These are phyloP conservation scores for Biston stratarius DNA, from an alignment of 2,888 invertebrate species.

Conservation along the genomic window DNA sequence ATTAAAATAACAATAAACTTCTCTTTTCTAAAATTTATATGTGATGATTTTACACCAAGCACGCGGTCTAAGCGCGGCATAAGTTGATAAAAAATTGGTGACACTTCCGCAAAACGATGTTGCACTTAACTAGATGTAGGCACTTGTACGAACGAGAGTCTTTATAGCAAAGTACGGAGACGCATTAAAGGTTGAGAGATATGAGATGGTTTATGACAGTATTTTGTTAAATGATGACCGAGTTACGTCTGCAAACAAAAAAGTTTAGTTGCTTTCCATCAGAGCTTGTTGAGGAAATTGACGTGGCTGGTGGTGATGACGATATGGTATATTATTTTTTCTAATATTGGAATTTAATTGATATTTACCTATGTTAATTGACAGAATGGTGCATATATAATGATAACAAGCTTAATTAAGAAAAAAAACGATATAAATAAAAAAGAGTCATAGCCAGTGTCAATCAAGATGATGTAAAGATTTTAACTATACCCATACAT, in stretches of 20 bases:
- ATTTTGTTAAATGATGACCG: constrained; percentile 28
- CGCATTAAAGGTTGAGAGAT: constrained; percentile 33
- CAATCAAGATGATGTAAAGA: too few species aligned
- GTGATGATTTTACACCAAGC: neutral
- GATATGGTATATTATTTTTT: too few species aligned
- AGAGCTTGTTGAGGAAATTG: neutral
- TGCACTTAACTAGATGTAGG: constrained; percentile 59
- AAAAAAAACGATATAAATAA: too few species aligned
- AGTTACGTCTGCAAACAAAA: neutral
- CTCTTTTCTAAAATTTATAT: too few species aligned
- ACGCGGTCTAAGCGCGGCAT: neutral
- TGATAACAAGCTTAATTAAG: too few species aligned
- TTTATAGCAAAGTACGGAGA: constrained; percentile 47
- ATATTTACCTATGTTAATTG: too few species aligned
- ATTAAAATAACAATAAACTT: too few species aligned
- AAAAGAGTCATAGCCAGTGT: too few species aligned
- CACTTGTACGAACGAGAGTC: constrained; percentile 55
- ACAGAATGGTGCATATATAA: too few species aligned
- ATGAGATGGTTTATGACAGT: constrained; percentile 28
- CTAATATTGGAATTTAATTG: too few species aligned
- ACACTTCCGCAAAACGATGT: constrained; percentile 62
- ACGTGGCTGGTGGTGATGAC: too few species aligned
- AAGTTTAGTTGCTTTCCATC: neutral
- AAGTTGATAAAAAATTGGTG: constrained; percentile 50
- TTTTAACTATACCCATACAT: too few species aligned